Conservation (phyloP, 2,888 invertebrate species). For the Trissolcus japonicus region DNA sequence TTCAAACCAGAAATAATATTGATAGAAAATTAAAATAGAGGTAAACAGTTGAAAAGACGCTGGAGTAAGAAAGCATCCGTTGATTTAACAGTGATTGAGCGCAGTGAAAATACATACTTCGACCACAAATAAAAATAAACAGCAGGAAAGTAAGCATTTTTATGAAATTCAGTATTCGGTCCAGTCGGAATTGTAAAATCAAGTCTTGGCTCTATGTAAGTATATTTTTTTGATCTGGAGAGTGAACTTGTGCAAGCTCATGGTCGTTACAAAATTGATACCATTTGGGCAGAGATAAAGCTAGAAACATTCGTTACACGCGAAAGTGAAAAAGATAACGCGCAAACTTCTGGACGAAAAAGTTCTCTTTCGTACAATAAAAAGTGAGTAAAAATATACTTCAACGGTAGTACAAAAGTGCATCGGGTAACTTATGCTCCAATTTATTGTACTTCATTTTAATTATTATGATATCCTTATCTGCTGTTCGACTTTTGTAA, state of each 20-base stretch:
- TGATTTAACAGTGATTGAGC: no score
- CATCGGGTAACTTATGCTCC: slow-evolving; percentile 43
- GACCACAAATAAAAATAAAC: no score
- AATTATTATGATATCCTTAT: slow-evolving; percentile 47
- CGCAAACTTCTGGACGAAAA: slow-evolving; percentile 41
- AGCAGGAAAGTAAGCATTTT: no score
- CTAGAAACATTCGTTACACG: slow-evolving; percentile 48
- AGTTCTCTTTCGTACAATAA: slow-evolving; percentile 43
- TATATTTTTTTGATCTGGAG: slow-evolving; percentile 8
- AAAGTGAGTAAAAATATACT: slow-evolving; percentile 35
- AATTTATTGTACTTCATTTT: slow-evolving; percentile 39
- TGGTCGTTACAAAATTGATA: slow-evolving; percentile 50
- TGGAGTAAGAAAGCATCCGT: no score
- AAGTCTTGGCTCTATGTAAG: no score
- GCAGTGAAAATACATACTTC: no score
- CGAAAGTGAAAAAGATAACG: slow-evolving; percentile 46
- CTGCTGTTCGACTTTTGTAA: slow-evolving; percentile 20
- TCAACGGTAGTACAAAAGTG: slow-evolving; percentile 36
- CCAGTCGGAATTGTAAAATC: no score
- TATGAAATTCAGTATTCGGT: no score
- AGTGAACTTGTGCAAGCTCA: slow-evolving; percentile 21
- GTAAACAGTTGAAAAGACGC: no score
- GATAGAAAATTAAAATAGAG: no score
- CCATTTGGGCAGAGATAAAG: slow-evolving; percentile 41
- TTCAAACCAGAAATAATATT: no score